Conservation (phyloP, 2,113 vertebrate species). For the Rhizomys pruinosus region DNA sequence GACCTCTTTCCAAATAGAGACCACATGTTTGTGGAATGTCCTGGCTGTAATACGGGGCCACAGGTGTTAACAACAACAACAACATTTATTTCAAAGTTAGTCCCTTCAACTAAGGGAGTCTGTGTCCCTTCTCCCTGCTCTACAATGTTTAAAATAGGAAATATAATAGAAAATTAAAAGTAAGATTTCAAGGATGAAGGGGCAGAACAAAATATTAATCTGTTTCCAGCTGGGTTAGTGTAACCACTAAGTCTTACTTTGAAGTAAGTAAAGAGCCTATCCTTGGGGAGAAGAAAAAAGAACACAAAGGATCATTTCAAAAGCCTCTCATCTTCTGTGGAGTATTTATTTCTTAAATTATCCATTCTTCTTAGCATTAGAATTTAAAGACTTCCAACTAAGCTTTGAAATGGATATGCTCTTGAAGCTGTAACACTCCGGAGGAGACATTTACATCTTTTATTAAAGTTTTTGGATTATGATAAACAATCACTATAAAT, state of each 20-base stretch:
- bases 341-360: constrained; percentile 72
- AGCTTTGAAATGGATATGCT: constrained; percentile 71
- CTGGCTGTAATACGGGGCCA: neutral
- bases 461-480: constrained; percentile 43
- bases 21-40: constrained; percentile 57
- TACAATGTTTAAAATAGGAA: constrained; percentile 66
- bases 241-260: constrained; percentile 67
- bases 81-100: constrained; percentile 64
- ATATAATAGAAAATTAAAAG: constrained; percentile 74
- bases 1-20: constrained; percentile 55
- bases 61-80: constrained; percentile 54
- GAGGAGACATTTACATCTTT: constrained; percentile 13
- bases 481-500: constrained; percentile 45
- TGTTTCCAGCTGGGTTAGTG: constrained; percentile 60
- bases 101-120: constrained; percentile 45
- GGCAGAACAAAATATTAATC: constrained; percentile 68
- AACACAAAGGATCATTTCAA: constrained; percentile 62
- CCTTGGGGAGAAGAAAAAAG: constrained; percentile 37
- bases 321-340: constrained; percentile 58
- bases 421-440: constrained; percentile 55
- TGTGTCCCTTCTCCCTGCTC: constrained; percentile 60
- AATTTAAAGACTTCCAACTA: constrained; percentile 66
- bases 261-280: constrained; percentile 53
- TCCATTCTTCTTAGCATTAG: constrained; percentile 53
- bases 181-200: constrained; percentile 70